phyloP scores from a whole-genome alignment of 2,888 invertebrate species.

The Octodonta nipae region DNA sequence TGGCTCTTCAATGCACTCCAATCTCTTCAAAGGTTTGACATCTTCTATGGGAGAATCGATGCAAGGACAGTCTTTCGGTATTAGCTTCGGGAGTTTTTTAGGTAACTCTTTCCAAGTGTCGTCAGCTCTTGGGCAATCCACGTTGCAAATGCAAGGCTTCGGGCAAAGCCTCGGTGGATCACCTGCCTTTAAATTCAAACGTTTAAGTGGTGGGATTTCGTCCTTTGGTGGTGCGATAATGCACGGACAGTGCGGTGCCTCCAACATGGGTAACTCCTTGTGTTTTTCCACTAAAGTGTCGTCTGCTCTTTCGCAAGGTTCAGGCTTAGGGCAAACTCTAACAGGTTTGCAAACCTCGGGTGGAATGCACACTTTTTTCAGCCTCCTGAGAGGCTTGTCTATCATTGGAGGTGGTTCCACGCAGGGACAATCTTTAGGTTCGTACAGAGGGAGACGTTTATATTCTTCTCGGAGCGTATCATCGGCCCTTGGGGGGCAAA shows the following conservation, averaged over 20 bases:
- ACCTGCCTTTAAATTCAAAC: background rate
- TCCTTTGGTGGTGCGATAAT: constrained; percentile 6
- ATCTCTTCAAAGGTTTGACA: constrained; percentile 12
- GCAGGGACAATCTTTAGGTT: constrained; percentile 14
- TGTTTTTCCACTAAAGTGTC: constrained; percentile 2
- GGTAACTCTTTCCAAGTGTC: constrained; percentile 6
- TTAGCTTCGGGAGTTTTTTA: constrained; percentile 16
- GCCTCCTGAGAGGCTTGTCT: constrained; percentile 12
- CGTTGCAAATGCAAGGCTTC: constrained; percentile 6
- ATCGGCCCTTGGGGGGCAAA: constrained; percentile 11
- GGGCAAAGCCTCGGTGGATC: constrained; percentile 6
- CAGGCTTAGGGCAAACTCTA: constrained; percentile 4
- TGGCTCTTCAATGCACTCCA: constrained; percentile 13
- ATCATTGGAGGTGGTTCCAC: constrained; percentile 14
- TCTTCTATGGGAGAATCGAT: constrained; percentile 16
- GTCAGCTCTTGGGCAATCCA: constrained; percentile 13
- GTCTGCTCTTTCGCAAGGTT: constrained; percentile 8
- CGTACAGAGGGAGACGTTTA: constrained; percentile 9
- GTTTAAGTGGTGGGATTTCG: constrained; percentile 4
- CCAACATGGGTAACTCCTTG: constrained; percentile 7
- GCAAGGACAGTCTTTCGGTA: constrained; percentile 19
- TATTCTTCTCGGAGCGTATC: constrained; percentile 7
- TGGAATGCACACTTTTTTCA: constrained; percentile 10
- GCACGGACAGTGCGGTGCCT: constrained; percentile 6
- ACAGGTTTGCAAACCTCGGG: constrained; percentile 6